Percentiles rank a stretch among this genome's conserved stretches.
These are phyloP conservation scores for Brachylomia viminalis DNA, from an alignment of 2,888 invertebrate species.

Conservation along the genomic window DNA sequence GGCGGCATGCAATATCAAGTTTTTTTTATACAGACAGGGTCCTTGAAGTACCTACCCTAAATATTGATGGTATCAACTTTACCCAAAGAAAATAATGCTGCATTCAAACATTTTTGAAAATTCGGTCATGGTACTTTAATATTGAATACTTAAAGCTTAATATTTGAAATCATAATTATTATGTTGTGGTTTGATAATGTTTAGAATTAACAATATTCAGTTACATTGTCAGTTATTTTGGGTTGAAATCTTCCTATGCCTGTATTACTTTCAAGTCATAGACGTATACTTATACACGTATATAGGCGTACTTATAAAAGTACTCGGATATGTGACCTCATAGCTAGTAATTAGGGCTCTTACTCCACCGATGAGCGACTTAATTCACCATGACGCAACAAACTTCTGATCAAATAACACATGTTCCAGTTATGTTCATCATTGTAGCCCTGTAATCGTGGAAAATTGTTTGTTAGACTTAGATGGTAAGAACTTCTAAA, in stretches of 20 bases:
- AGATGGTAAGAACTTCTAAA: neutral
- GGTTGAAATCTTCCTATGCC: neutral
- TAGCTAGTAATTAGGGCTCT: constrained; percentile 19
- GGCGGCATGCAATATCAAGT: neutral
- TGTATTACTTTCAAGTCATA: neutral
- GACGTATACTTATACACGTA: neutral
- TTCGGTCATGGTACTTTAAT: neutral
- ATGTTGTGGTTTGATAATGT: neutral
- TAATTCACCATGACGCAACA: constrained; percentile 34
- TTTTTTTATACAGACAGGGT: neutral
- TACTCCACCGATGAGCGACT: constrained; percentile 13
- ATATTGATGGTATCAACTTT: too few species aligned
- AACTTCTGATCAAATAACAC: constrained; percentile 30
- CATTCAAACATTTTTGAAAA: too few species aligned
- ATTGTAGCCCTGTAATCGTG: neutral
- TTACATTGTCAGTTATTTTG: neutral
- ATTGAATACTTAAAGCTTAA: neutral
- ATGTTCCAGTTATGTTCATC: constrained; percentile 12
- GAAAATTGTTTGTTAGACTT: neutral
- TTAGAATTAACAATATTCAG: neutral
- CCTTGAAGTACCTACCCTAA: neutral
- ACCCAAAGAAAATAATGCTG: too few species aligned
- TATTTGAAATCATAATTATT: neutral
- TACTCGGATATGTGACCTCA: neutral
- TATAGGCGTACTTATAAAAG: neutral